A percentile compares a stretch with the other conserved stretches of the same genome.
Evolutionary conservation across 2,888 invertebrate genomes (phyloP).

Genomic region (Tolmerus cingulatus): DNA sequence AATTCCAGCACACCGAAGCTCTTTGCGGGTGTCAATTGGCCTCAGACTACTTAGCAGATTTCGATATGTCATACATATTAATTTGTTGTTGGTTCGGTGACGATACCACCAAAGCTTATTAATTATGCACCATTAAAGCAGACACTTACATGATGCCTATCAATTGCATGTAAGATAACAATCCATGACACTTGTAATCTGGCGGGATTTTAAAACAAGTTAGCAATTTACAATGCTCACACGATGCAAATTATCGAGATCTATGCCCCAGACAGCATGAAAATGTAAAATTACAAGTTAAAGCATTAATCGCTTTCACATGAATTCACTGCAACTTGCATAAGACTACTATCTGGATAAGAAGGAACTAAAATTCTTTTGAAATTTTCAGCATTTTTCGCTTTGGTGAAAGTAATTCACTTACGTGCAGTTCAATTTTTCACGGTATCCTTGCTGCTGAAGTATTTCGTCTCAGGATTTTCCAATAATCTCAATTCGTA

Average conservation of each 20-base stretch:
- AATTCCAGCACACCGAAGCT: background rate
- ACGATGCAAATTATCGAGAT: background rate
- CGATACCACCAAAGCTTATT: background rate
- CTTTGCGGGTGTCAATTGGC: background rate
- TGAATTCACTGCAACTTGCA: background rate
- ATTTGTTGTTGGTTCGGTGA: background rate
- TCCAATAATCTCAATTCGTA: slow-evolving; percentile 5
- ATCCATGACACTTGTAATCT: background rate
- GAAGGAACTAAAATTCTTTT: background rate
- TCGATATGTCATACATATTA: background rate
- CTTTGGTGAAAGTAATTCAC: slow-evolving; percentile 15
- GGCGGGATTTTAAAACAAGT: background rate
- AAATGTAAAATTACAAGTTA: background rate
- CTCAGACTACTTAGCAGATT: background rate
- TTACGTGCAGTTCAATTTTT: slow-evolving; percentile 13
- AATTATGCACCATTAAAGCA: background rate
- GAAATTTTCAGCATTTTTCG: background rate
- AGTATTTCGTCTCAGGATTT: slow-evolving; percentile 14
- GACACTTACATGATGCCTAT: background rate
- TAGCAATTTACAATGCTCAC: background rate
- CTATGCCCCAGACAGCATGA: background rate
- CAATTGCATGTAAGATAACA: background rate
- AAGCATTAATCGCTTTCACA: background rate
- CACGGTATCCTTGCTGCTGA: background rate
- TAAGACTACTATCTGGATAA: background rate